Evolutionary conservation across 2,113 vertebrate genomes (phyloP), one percentile per base, ranked within the genome.

Genomic region (Thomomys bottae): DNA sequence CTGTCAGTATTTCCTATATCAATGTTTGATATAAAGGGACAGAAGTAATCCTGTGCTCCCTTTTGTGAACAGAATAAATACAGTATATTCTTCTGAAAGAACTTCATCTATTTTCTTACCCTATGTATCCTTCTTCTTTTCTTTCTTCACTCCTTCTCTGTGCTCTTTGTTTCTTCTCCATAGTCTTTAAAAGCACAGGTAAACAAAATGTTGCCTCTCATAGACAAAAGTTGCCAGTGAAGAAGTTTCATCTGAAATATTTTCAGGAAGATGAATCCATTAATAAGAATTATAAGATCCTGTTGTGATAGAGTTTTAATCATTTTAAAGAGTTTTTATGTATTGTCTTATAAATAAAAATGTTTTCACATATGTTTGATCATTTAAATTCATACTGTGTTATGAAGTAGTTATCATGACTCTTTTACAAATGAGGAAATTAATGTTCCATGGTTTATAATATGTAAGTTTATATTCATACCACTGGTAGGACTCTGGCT

Each of bases 391-490:
- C 72, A 59, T 45, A 68, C 24, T 86, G 12, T 11, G 59, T 63
- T 84, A 57, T 80, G 64, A 92, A 30, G 61, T 63, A 86, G 81
- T 61, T 80, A 86, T 54, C 34, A 23, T 63, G n/a, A 73, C 18
- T 91, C 24, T 87, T 66, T 57, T 42, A 92, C 67, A 92, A 89
- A 94, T 89, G 67, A 84, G 72, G 80, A 95, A 80, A 87, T 87
- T 68, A 89, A 84, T 95, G 81, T 77, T 57, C 67, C 38, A 11
- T 89, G 71, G 10, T 45, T 85, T 57, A 66, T 24, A 68, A 54
- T 84, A 72, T 77, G 8, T 64, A 32, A 6, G 1, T 79, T 82
- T 73, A 24, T 75, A 18, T 23, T 81, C 32, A 38, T 68, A 8
- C 32, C 24, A 61, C 36, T 67, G n/a, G 17, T 24, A 17, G 75